Percentiles rank a stretch among this genome's conserved stretches.
These are phyloP conservation scores for Caracal caracal DNA, from an alignment of 2,113 vertebrate species.

Conservation along the genomic window DNA sequence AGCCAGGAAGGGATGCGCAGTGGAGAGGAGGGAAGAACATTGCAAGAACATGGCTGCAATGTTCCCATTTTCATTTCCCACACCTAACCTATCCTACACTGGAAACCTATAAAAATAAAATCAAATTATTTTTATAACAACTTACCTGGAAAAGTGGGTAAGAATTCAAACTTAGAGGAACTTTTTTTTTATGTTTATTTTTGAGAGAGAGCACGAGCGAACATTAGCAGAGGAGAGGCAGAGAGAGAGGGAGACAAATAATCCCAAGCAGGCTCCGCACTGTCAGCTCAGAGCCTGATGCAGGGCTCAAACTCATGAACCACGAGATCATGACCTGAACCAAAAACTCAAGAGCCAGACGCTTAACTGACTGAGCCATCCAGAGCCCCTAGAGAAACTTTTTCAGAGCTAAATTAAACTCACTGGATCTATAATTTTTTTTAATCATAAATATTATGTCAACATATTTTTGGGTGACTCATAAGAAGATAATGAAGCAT, in stretches of 20 bases:
- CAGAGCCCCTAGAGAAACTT: background rate
- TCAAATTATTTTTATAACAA: background rate
- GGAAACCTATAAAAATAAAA: background rate
- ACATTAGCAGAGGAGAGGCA: too few species aligned
- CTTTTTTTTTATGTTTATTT: background rate
- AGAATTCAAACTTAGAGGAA: slow-evolving; percentile 25
- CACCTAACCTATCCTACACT: background rate
- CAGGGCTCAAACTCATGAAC: too few species aligned
- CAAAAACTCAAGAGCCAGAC: too few species aligned
- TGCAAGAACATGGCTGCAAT: background rate
- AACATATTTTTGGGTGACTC: background rate
- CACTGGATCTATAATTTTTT: background rate
- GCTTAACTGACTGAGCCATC: too few species aligned
- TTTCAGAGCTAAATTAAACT: slow-evolving; percentile 2
- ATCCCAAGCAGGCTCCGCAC: too few species aligned
- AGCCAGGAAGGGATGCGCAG: background rate
- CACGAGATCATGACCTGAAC: too few species aligned
- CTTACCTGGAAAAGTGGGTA: background rate
- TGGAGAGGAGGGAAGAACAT: background rate
- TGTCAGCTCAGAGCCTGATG: too few species aligned
- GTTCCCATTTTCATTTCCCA: background rate
- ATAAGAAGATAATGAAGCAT: slow-evolving; percentile 28
- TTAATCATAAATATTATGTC: background rate
- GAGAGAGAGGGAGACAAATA: too few species aligned
- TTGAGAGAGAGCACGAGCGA: too few species aligned